Conservation (phyloP, 2,888 invertebrate genomes). For the Drosophila sordidula region DNA sequence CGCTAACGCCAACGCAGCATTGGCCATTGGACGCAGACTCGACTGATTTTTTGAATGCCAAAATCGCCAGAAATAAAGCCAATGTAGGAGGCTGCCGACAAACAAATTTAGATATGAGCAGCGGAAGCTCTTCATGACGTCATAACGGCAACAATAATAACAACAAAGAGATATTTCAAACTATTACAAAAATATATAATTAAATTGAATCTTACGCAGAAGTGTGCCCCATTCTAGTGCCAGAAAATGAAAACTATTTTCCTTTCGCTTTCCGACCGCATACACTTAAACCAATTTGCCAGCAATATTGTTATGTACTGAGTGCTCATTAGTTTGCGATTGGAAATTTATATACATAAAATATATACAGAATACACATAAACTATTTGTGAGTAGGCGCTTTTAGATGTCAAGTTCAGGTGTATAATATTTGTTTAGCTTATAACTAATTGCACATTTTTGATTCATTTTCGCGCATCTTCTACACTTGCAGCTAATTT, state of each 20-base stretch:
- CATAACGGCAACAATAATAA: slow-evolving; percentile 31
- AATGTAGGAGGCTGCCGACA: slow-evolving; percentile 56
- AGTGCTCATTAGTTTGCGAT: slow-evolving; percentile 26
- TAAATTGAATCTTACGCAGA: slow-evolving; percentile 47
- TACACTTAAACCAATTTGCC: slow-evolving; percentile 52
- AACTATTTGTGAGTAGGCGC: slow-evolving; percentile 15
- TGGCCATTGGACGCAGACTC: slow-evolving; percentile 31
- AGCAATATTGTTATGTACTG: slow-evolving; percentile 37
- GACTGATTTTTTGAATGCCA: slow-evolving; percentile 55
- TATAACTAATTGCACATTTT: slow-evolving; percentile 35
- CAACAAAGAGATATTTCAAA: slow-evolving; percentile 15
- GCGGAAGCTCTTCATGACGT: slow-evolving; percentile 72
- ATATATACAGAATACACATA: background rate
- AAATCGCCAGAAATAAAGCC: slow-evolving; percentile 73
- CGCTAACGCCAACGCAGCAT: slow-evolving; percentile 36
- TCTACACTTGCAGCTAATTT: slow-evolving; percentile 33
- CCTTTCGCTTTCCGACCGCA: slow-evolving; percentile 55
- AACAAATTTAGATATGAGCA: slow-evolving; percentile 62
- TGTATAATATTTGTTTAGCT: slow-evolving; percentile 4
- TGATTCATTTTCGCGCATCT: slow-evolving; percentile 29
- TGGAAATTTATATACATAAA: slow-evolving; percentile 18
- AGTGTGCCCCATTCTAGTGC: slow-evolving; percentile 68
- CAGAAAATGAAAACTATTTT: slow-evolving; percentile 49
- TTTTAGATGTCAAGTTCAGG: slow-evolving; percentile 45
- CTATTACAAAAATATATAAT: slow-evolving; percentile 32